Conservation (phyloP, 2,113 vertebrate genomes). For the Pelobates fuscus region DNA sequence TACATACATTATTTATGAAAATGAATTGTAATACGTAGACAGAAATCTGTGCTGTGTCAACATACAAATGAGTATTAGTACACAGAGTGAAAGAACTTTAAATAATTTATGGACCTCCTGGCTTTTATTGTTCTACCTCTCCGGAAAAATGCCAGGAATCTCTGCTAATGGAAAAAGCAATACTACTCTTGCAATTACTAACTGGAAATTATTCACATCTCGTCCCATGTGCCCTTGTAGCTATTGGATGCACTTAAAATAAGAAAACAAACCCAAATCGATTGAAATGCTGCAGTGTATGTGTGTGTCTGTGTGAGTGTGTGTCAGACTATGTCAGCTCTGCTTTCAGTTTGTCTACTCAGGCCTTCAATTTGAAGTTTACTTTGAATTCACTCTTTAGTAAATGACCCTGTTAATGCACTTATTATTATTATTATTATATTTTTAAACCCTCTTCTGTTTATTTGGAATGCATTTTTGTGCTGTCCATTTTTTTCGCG, state of each 20-base stretch:
- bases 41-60: constrained; percentile 17
- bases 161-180: constrained; percentile 55
- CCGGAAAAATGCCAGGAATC: constrained; percentile 57
- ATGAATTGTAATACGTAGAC: constrained; percentile 14
- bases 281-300: too few species aligned
- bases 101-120: constrained; percentile 64
- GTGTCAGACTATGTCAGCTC: too few species aligned
- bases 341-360: too few species aligned
- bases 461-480: too few species aligned
- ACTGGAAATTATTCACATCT: background rate
- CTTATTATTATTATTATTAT: too few species aligned
- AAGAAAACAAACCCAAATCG: background rate
- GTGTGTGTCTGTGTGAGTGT: too few species aligned
- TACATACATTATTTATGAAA: constrained; percentile 36
- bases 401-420: too few species aligned
- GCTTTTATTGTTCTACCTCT: constrained; percentile 57
- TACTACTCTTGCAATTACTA: background rate
- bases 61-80: constrained; percentile 58
- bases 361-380: too few species aligned
- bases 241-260: background rate
- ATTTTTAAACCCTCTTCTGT: too few species aligned
- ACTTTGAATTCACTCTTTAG: too few species aligned
- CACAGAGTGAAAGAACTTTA: constrained; percentile 54
- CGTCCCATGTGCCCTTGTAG: background rate
- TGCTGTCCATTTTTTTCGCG: too few species aligned